A percentile compares a stretch with the other conserved stretches of the same genome.
These are phyloP conservation scores for Phocoena phocoena DNA, from an alignment of 2,113 vertebrate species.

Conservation along the genomic window DNA sequence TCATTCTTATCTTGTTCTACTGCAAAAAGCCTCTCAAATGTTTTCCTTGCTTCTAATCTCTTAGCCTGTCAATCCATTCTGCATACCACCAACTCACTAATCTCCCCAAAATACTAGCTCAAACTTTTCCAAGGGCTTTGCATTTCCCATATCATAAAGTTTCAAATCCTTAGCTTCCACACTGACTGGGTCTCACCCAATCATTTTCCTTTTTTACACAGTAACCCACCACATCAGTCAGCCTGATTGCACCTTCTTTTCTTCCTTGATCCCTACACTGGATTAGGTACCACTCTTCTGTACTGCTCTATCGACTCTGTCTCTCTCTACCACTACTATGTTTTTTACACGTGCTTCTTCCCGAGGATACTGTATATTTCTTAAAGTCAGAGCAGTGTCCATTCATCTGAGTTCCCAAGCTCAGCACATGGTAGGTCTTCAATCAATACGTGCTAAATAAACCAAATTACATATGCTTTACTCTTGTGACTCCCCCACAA, in stretches of 20 bases:
- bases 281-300: neutral
- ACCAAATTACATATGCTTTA: neutral
- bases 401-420: neutral
- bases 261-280: neutral
- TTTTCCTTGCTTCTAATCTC: constrained; percentile 13
- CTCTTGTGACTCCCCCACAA: neutral
- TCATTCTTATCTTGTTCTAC: neutral
- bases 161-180: neutral
- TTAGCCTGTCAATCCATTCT: neutral
- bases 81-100: neutral
- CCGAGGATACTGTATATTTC: neutral
- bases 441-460: neutral
- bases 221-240: neutral
- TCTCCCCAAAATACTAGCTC: neutral
- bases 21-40: constrained; percentile 4
- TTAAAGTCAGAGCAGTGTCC: neutral
- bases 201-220: neutral
- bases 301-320: neutral
- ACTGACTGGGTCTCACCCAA: neutral
- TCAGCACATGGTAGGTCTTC: neutral
- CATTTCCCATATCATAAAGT: neutral
- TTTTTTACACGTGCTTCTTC: neutral
- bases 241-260: neutral
- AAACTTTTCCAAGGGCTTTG: neutral
- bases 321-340: neutral